Conservation (phyloP, 2,797 vertebrate species). For the Sebastes matsubarae region DNA sequence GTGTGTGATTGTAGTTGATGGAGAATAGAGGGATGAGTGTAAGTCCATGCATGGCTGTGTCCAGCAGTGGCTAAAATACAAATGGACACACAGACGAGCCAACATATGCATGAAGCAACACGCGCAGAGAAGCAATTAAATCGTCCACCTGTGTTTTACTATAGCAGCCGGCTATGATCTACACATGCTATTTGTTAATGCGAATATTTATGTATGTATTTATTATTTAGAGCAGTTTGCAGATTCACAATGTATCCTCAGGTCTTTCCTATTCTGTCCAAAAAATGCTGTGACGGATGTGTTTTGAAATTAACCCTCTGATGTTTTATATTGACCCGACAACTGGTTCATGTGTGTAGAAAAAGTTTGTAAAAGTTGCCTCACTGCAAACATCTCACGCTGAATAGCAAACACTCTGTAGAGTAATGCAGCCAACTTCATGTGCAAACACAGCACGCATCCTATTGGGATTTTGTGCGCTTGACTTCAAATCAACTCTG, state of each 20-base stretch:
- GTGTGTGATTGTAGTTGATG: constrained; percentile 34
- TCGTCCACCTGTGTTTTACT: neutral
- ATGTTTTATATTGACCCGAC: neutral
- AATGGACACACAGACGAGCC: constrained; percentile 1
- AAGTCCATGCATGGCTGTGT: constrained; percentile 45
- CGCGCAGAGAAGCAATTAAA: neutral
- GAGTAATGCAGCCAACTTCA: neutral
- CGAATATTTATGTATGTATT: neutral
- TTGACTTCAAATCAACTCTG: neutral
- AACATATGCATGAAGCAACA: neutral
- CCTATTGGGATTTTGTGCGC: neutral
- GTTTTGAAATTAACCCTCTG: neutral
- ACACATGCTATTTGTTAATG: neutral
- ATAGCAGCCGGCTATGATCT: neutral
- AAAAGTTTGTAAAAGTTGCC: neutral
- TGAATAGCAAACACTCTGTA: neutral
- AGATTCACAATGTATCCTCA: neutral
- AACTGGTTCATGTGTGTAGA: neutral
- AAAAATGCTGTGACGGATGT: neutral
- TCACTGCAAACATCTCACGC: neutral
- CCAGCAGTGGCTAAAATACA: constrained; percentile 40
- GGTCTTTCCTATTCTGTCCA: neutral
- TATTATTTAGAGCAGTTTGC: neutral
- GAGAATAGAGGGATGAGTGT: constrained; percentile 36
- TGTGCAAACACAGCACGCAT: neutral